A percentile compares a stretch with the other conserved stretches of the same genome.
These are phyloP conservation scores for Triplophysa rosa DNA, from an alignment of 2,113 vertebrate genomes.

Conservation along the genomic window DNA sequence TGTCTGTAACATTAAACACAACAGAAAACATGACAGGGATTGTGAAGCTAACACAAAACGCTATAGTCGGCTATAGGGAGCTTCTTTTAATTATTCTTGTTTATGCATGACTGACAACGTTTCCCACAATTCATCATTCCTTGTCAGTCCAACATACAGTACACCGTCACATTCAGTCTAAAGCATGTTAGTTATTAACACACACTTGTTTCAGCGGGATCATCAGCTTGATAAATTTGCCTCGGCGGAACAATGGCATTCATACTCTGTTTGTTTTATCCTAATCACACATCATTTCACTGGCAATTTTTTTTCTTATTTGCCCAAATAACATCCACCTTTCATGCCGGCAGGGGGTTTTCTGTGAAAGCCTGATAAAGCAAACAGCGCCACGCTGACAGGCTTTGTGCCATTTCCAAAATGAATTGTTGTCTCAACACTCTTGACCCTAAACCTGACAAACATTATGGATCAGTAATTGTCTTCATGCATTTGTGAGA, in stretches of 20 bases:
- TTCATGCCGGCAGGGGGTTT: conserved; percentile 17
- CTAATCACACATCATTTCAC: conserved; percentile 68
- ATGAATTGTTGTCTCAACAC: conserved; percentile 71
- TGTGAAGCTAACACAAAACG: conserved; percentile 33
- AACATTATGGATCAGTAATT: conserved; percentile 75
- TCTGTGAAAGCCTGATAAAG: conserved; percentile 69
- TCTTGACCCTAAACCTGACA: conserved; percentile 74
- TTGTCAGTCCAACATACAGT: conserved; percentile 58
- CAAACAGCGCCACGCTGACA: conserved; percentile 68
- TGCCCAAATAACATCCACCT: conserved; percentile 21
- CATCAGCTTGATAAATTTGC: conserved; percentile 76
- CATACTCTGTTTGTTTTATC: conserved; percentile 70
- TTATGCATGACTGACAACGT: conserved; percentile 73
- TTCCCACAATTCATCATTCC: conserved; percentile 71
- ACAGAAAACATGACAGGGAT: background rate
- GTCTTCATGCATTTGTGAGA: conserved; percentile 64
- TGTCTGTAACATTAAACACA: background rate
- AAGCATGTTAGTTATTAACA: conserved; percentile 69
- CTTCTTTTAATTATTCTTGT: conserved; percentile 49
- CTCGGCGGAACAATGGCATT: conserved; percentile 69
- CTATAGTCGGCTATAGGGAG: background rate
- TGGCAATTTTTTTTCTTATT: conserved; percentile 51
- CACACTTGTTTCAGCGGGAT: conserved; percentile 63
- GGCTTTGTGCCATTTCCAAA: conserved; percentile 66
- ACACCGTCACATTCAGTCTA: conserved; percentile 62